Percentiles rank a stretch among this genome's conserved stretches.
phyloP scores from a whole-genome alignment of 2,797 vertebrate genomes.

The Karalla daura region DNA sequence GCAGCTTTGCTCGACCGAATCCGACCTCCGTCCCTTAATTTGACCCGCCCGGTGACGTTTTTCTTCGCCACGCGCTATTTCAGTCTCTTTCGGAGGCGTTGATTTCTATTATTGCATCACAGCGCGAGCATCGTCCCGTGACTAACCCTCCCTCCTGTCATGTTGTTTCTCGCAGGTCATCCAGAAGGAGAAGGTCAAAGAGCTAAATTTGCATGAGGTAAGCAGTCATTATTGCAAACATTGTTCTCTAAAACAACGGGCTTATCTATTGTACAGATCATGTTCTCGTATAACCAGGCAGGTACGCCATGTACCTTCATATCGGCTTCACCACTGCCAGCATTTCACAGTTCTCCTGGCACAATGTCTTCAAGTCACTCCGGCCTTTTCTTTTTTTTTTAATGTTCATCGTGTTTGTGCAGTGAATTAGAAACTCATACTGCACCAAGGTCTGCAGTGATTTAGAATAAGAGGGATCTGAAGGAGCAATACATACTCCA shows the following conservation, averaged over 20 bases:
- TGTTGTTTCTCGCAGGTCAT: constrained; percentile 89
- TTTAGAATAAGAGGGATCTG: constrained; percentile 11
- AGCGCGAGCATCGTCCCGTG: not conserved
- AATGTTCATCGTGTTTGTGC: too few relatives aligned
- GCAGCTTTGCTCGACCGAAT: not conserved
- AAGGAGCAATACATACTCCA: not conserved
- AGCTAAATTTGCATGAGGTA: constrained; percentile 98
- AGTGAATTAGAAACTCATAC: not conserved
- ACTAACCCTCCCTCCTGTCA: constrained; percentile 36
- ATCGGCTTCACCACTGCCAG: too few relatives aligned
- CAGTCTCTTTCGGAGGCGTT: not conserved
- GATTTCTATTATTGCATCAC: not conserved
- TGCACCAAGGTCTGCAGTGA: not conserved
- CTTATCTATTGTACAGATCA: not conserved
- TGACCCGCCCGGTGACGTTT: not conserved
- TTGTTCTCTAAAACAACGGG: not conserved
- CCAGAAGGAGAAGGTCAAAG: constrained; percentile 99
- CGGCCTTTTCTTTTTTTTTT: not conserved
- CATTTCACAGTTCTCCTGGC: not conserved
- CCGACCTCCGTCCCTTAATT: not conserved
- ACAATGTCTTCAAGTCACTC: not conserved
- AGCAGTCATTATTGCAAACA: constrained; percentile 57
- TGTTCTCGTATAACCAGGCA: constrained; percentile 18
- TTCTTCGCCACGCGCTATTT: not conserved
- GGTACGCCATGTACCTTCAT: constrained; percentile 2